A percentile compares a stretch with the other conserved stretches of the same genome.
phyloP scores from a whole-genome alignment of 2,888 invertebrate species.

The Sericinus montela region DNA sequence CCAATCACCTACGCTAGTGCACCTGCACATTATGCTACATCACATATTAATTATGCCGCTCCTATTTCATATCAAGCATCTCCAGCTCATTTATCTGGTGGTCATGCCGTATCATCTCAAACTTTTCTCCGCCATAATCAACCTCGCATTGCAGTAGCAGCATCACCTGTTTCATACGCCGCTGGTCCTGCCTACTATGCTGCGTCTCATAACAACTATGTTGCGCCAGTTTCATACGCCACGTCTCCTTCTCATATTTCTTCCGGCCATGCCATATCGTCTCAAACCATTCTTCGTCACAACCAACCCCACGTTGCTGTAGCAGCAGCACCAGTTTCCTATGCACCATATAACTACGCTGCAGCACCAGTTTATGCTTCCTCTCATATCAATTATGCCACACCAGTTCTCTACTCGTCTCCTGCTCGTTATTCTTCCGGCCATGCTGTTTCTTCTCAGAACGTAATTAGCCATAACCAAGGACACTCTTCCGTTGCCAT shows the following conservation, averaged over 20 bases:
- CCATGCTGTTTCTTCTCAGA: slow-evolving; percentile 43
- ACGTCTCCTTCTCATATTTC: slow-evolving; percentile 14
- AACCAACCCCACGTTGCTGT: slow-evolving; percentile 40
- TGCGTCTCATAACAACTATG: slow-evolving; percentile 22
- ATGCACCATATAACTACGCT: slow-evolving; percentile 19
- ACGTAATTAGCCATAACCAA: slow-evolving; percentile 25
- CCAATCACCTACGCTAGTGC: slow-evolving; percentile 31
- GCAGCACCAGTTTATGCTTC: slow-evolving; percentile 32
- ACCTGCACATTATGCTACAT: slow-evolving; percentile 28
- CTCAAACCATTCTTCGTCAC: slow-evolving; percentile 30
- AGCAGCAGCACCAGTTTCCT: slow-evolving; percentile 36
- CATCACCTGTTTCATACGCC: slow-evolving; percentile 35
- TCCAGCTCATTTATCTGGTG: neutral
- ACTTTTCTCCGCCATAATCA: slow-evolving; percentile 26
- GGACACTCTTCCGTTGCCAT: slow-evolving; percentile 21
- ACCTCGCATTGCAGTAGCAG: slow-evolving; percentile 31
- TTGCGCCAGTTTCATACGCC: slow-evolving; percentile 20
- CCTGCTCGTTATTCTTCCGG: neutral
- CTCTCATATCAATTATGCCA: slow-evolving; percentile 33
- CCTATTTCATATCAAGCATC: slow-evolving; percentile 17
- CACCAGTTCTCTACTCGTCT: slow-evolving; percentile 19
- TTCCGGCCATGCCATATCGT: slow-evolving; percentile 19
- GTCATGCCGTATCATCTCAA: slow-evolving; percentile 42
- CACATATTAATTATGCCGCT: slow-evolving; percentile 34
- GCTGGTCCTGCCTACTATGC: slow-evolving; percentile 33